phyloP scores from a whole-genome alignment of 2,113 vertebrate genomes.

The Xyliphius kryptos region DNA sequence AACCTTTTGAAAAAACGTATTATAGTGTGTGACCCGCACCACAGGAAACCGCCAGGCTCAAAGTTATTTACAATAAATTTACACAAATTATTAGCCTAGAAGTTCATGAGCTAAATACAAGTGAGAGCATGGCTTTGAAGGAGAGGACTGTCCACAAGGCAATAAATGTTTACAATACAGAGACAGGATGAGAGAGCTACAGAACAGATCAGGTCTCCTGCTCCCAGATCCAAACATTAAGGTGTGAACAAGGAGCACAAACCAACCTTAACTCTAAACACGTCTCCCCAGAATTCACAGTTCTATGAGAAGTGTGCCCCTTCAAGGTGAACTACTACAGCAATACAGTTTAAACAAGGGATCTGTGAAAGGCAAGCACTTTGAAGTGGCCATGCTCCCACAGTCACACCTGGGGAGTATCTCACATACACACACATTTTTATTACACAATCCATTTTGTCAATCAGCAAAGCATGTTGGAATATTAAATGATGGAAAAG shows the following conservation, averaged over 20 bases:
- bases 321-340: constrained; percentile 7
- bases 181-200: constrained; percentile 22
- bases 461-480: too few species aligned
- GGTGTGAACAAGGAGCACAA: constrained; percentile 10
- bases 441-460: too few species aligned
- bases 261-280: constrained; percentile 4
- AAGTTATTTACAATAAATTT: too few species aligned
- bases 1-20: too few species aligned
- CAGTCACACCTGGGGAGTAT: neutral
- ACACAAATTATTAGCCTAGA: too few species aligned
- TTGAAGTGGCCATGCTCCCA: neutral
- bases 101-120: neutral
- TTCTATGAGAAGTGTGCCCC: constrained; percentile 33
- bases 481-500: too few species aligned
- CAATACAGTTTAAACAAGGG: constrained; percentile 9
- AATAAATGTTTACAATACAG: constrained; percentile 7
- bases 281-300: constrained; percentile 1
- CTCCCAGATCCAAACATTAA: constrained; percentile 1
- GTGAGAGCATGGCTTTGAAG: neutral
- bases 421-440: too few species aligned
- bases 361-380: constrained; percentile 12
- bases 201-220: constrained; percentile 13
- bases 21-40: too few species aligned
- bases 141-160: neutral
- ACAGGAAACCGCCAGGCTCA: too few species aligned